These are phyloP conservation scores for Pipistrellus nathusii DNA, from an alignment of 2,797 vertebrate genomes.

Conservation along the genomic window DNA sequence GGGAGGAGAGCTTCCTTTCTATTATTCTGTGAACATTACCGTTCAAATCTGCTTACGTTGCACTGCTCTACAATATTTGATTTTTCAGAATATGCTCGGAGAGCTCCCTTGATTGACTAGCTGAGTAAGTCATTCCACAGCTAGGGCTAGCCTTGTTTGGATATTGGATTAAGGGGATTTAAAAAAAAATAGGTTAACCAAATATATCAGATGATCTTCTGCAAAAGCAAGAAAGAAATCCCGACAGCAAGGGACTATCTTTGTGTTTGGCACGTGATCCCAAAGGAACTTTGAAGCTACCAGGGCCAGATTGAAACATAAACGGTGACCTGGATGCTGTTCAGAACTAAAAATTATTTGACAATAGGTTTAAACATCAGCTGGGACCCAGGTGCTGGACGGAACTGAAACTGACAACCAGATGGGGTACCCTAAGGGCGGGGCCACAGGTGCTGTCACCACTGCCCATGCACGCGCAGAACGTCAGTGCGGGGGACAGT, in stretches of 20 bases:
- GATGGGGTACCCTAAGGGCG: neutral
- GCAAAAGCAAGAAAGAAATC: neutral
- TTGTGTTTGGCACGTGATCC: neutral
- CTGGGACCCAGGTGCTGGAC: neutral
- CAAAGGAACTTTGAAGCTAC: neutral
- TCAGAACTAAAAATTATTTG: neutral
- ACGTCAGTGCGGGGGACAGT: neutral
- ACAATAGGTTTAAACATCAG: neutral
- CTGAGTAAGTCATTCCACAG: neutral
- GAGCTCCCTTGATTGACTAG: neutral
- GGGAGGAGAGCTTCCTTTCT: neutral
- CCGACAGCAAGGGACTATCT: neutral
- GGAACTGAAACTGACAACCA: neutral
- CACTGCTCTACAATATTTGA: neutral
- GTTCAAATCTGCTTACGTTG: neutral
- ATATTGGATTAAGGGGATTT: neutral
- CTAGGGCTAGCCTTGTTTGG: neutral
- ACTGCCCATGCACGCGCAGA: neutral
- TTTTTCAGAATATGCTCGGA: neutral
- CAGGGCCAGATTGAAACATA: neutral
- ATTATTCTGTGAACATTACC: neutral
- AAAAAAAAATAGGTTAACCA: slow-evolving; percentile 41
- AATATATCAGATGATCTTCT: neutral
- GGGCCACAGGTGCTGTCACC: neutral
- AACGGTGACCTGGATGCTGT: neutral